Evolutionary conservation across 1,140 invertebrate genomes (phyloP).

Genomic region (Sweltsa coloradensis): DNA sequence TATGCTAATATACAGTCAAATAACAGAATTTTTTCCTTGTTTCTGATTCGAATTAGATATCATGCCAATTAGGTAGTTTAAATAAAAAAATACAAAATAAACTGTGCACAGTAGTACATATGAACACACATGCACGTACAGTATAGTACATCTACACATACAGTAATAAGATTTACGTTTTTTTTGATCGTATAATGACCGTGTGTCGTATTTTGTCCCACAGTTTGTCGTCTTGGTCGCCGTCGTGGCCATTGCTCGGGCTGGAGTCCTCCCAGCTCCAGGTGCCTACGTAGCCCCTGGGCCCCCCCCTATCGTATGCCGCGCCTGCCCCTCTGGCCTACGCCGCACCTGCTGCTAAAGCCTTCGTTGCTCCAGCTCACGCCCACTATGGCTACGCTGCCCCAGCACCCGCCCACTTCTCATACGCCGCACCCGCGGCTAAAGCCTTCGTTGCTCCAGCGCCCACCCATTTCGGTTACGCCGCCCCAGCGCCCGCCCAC

Average conservation of each 20-base stretch:
- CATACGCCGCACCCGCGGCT: constrained; percentile 21
- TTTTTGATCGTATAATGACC: too few relatives aligned
- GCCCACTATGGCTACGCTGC: constrained; percentile 17
- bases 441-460: constrained; percentile 27
- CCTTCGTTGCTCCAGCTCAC: constrained; percentile 16
- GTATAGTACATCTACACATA: too few relatives aligned
- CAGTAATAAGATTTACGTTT: too few relatives aligned
- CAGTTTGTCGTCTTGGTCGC: background rate
- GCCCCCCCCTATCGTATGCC: constrained; percentile 7
- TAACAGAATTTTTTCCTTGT: too few relatives aligned
- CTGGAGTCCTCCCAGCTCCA: constrained; percentile 9
- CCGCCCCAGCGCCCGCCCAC: constrained; percentile 19
- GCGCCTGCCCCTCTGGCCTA: constrained; percentile 1
- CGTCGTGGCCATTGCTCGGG: background rate
- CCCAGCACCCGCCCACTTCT: constrained; percentile 19
- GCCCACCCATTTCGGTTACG: too few relatives aligned
- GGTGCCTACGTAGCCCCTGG: constrained; percentile 13
- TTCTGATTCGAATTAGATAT: too few relatives aligned
- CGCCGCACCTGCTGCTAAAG: constrained; percentile 10
- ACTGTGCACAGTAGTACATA: too few relatives aligned
- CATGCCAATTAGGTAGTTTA: too few relatives aligned
- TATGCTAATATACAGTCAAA: too few relatives aligned
- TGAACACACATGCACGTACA: too few relatives aligned
- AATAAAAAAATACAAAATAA: too few relatives aligned
- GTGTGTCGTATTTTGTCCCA: too few relatives aligned